Base-by-base conservation (phyloP, 53 echinoderm and acorn worm genomes). In the Stichopus horrens region DNA sequence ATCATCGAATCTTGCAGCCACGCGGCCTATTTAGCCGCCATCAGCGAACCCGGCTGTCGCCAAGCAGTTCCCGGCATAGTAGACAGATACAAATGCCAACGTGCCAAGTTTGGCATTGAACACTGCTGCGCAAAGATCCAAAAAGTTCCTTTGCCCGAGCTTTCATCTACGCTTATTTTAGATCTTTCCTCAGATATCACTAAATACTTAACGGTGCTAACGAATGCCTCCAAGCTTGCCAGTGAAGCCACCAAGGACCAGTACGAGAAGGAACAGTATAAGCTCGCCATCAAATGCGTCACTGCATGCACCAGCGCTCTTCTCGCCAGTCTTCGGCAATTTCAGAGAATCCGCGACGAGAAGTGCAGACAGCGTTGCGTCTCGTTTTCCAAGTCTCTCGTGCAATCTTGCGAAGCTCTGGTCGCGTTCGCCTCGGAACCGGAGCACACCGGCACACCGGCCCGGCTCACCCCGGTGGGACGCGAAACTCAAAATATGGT, bases 181-280 rank as follows among this genome's bases (percentile, higher is more conserved):
- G 95, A 95, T 76, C 91, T 97, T 23, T 97, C 97, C 14, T 89
- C 92, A 5, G 95, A 97, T 52, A 94, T 97, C 56, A 92, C 93
- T 83, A 95, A 92, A 86, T 94, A 95, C 78, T 86, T 97, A 21
- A 91, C 92, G 7, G 83, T 91, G 16, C 76, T 97, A 37, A 95
- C 97, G 19, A 93, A 91, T 83, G 97, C 97, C 71, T 92, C 95
- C 81, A 91, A 92, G 55, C 97, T 97, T 86, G 97, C 97, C 90
- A 97, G 97, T 85, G 95, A 97, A 52, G 97, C 97, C 83, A 94
- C 94, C 75, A 95, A 95, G n/a, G 95, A 97, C 55, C 88, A 83
- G 74, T 97, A 95, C 82, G 94, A 95, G 81, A 97, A 97, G 86
- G 97, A 97, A 83, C 97, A 97, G 76, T 97, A 95, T 78, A 90